Percentiles rank a stretch among this genome's conserved stretches.
These are phyloP conservation scores for Chondrilla cf. caribensis DNA, from an alignment of 37 sponge, comb jelly and placozoan species.

Conservation along the genomic window DNA sequence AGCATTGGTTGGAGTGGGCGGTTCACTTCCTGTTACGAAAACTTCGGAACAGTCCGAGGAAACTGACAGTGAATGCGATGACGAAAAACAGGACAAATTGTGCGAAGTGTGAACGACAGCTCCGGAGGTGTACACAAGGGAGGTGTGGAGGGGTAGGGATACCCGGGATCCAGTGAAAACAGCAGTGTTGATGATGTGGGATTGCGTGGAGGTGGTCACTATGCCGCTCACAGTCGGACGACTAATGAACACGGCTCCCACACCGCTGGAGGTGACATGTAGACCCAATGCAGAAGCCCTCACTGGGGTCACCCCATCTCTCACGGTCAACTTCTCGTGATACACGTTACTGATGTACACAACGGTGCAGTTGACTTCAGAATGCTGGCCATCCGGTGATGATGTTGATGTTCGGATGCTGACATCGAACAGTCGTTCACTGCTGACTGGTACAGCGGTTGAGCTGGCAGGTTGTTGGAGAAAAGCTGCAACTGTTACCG, in stretches of 20 bases:
- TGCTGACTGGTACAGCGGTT: not conserved
- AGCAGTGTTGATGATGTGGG: constrained; percentile 66
- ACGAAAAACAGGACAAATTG: constrained; percentile 27
- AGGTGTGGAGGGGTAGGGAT: not conserved
- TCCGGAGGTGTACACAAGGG: constrained; percentile 16
- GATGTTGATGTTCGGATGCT: constrained; percentile 17
- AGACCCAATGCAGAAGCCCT: constrained; percentile 9
- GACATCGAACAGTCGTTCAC: constrained; percentile 44
- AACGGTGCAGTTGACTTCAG: constrained; percentile 42
- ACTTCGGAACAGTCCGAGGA: constrained; percentile 34
- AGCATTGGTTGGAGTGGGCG: not conserved
- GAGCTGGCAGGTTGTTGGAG: constrained; percentile 53
- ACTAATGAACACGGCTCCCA: not conserved
- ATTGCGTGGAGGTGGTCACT: constrained; percentile 1
- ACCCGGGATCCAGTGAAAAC: constrained; percentile 25
- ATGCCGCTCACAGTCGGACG: constrained; percentile 31
- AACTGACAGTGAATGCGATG: constrained; percentile 15
- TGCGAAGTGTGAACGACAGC: not conserved
- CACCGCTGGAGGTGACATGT: not conserved
- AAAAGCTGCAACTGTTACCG: constrained; percentile 41
- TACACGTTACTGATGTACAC: constrained; percentile 51
- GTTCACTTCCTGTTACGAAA: constrained; percentile 30
- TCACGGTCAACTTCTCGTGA: constrained; percentile 61
- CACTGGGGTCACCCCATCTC: constrained; percentile 31
- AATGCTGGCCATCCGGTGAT: constrained; percentile 13